These are phyloP conservation scores for Pollenia amentaria DNA, from an alignment of 2,888 invertebrate genomes.

Conservation along the genomic window DNA sequence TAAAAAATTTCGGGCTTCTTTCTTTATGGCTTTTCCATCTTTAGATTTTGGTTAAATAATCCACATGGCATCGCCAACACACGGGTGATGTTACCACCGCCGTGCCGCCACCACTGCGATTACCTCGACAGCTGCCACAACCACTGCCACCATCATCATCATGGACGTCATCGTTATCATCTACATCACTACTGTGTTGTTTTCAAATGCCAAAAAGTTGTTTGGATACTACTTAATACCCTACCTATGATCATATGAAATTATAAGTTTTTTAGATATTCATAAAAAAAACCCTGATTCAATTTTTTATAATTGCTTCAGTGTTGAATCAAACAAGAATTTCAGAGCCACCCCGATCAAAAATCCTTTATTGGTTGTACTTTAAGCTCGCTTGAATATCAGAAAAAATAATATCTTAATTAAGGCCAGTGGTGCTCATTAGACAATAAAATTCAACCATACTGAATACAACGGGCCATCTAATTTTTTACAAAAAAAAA, in stretches of 20 bases:
- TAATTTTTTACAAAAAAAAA: too few relatives aligned
- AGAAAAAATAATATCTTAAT: too few relatives aligned
- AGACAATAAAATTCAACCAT: too few relatives aligned
- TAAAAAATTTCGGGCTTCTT: constrained; percentile 52
- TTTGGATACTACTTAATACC: constrained; percentile 13
- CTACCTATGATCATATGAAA: constrained; percentile 2
- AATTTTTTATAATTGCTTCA: too few relatives aligned
- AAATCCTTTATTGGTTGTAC: too few relatives aligned
- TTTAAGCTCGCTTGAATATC: too few relatives aligned
- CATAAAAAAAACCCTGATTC: too few relatives aligned
- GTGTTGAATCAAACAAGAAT: too few relatives aligned
- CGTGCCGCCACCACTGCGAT: not conserved
- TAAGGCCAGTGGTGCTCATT: too few relatives aligned
- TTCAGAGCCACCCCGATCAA: too few relatives aligned
- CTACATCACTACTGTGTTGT: constrained; percentile 49
- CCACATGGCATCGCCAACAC: constrained; percentile 50
- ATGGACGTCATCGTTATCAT: constrained; percentile 43
- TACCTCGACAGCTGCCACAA: not conserved
- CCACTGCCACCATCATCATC: constrained; percentile 21
- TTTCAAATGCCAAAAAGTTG: constrained; percentile 62
- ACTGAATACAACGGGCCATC: too few relatives aligned
- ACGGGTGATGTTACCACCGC: not conserved
- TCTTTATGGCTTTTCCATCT: constrained; percentile 62
- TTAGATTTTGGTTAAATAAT: constrained; percentile 69
- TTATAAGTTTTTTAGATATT: too few relatives aligned